A percentile compares a stretch with the other conserved stretches of the same genome.
phyloP scores from a whole-genome alignment of 2,888 invertebrate genomes.

The Acrobeloides nanus region DNA sequence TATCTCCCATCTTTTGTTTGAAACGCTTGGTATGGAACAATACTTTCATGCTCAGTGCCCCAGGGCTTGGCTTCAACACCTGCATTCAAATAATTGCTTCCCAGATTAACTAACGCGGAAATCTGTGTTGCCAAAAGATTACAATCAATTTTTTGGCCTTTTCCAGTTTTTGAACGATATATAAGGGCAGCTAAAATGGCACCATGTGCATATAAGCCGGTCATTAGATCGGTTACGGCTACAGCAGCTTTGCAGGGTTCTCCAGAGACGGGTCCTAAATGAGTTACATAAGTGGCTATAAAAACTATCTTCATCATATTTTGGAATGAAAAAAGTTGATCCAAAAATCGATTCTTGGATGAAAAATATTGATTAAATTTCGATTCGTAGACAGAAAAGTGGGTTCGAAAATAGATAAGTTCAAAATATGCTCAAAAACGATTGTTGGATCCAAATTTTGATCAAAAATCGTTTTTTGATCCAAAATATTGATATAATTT shows the following conservation, averaged over 20 bases:
- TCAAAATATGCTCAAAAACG: too few species aligned
- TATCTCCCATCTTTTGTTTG: slow-evolving; percentile 70
- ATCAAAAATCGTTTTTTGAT: too few species aligned
- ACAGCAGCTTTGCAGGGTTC: slow-evolving; percentile 13
- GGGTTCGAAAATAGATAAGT: background rate
- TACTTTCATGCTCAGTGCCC: slow-evolving; percentile 68
- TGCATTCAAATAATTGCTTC: slow-evolving; percentile 79
- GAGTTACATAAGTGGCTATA: too few species aligned
- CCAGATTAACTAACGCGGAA: slow-evolving; percentile 78
- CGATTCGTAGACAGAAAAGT: too few species aligned
- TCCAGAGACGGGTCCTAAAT: too few species aligned
- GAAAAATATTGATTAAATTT: too few species aligned
- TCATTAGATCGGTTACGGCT: slow-evolving; percentile 71
- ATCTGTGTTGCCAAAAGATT: slow-evolving; percentile 86
- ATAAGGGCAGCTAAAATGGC: slow-evolving; percentile 84
- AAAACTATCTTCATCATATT: too few species aligned
- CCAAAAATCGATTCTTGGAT: too few species aligned
- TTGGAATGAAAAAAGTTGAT: too few species aligned
- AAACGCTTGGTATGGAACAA: slow-evolving; percentile 87
- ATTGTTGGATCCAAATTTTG: too few species aligned
- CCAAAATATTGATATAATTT: too few species aligned
- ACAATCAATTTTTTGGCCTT: slow-evolving; percentile 85
- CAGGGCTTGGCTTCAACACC: slow-evolving; percentile 70
- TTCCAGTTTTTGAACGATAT: slow-evolving; percentile 69
- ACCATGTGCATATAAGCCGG: slow-evolving; percentile 86